Conservation (phyloP, 2,113 vertebrate species). For the Malurus elegans region DNA sequence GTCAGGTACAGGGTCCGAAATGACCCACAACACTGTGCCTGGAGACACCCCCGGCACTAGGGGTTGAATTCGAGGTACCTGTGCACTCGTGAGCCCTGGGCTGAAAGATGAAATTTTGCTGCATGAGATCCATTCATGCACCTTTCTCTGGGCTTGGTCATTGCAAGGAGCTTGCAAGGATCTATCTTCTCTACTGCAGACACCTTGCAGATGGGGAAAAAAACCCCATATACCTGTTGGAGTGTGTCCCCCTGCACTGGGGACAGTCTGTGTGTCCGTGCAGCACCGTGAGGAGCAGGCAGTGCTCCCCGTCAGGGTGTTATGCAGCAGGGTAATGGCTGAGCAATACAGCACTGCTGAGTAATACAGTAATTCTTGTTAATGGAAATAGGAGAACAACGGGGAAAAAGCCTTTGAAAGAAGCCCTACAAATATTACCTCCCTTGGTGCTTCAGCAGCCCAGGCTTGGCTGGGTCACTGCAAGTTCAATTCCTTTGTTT, state of each 20-base stretch:
- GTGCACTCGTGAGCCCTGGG: not conserved
- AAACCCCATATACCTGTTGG: not conserved
- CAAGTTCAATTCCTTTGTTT: not conserved
- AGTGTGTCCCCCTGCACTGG: not conserved
- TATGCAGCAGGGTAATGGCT: not conserved
- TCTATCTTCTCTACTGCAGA: not conserved
- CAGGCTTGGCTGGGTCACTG: not conserved
- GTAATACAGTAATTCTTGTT: not conserved
- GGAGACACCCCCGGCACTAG: not conserved
- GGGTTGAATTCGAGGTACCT: too few relatives aligned
- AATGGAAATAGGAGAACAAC: not conserved
- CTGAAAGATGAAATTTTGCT: accelerated
- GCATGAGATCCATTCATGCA: too few relatives aligned
- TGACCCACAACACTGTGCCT: not conserved
- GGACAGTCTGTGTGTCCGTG: not conserved
- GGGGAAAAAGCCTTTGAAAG: not conserved
- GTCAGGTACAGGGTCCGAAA: not conserved
- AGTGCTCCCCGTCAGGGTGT: not conserved
- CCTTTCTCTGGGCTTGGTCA: not conserved
- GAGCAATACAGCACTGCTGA: not conserved
- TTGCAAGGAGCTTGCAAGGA: not conserved
- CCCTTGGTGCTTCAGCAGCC: not conserved
- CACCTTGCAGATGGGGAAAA: not conserved
- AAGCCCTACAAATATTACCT: not conserved
- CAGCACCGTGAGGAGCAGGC: not conserved